Conservation (phyloP, 2,888 invertebrate species). For the Nymphalis c-album region DNA sequence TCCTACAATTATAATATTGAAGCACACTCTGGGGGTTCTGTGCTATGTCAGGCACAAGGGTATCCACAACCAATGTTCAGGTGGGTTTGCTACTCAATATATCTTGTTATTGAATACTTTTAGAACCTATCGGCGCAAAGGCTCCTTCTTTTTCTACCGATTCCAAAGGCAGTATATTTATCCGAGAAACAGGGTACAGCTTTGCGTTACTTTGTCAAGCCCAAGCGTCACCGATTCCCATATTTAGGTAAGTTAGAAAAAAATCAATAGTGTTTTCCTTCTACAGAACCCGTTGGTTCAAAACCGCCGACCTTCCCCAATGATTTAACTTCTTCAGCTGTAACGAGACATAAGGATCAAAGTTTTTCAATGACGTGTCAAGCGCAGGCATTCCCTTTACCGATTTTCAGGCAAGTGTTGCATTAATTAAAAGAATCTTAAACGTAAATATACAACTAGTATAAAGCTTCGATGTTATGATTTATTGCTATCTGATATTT, state of each 20-base stretch:
- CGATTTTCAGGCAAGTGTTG: conserved; percentile 85
- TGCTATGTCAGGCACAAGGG: conserved; percentile 81
- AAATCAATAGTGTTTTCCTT: conserved; percentile 49
- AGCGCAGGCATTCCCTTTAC: conserved; percentile 86
- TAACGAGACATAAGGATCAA: conserved; percentile 79
- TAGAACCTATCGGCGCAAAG: conserved; percentile 84
- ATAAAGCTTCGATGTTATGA: not conserved
- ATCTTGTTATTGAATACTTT: conserved; percentile 41
- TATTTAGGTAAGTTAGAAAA: conserved; percentile 81
- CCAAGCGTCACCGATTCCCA: conserved; percentile 84
- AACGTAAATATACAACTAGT: not conserved
- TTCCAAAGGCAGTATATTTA: conserved; percentile 84
- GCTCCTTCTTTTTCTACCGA: conserved; percentile 83
- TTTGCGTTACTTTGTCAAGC: conserved; percentile 84
- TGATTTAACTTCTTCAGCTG: conserved; percentile 82
- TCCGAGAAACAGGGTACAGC: conserved; percentile 78
- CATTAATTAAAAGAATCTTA: not conserved
- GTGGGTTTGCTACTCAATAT: conserved; percentile 66
- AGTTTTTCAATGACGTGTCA: conserved; percentile 85
- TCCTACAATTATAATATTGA: conserved; percentile 75
- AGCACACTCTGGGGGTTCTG: conserved; percentile 65
- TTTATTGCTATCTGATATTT: too few relatives aligned
- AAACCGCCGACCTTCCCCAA: conserved; percentile 83
- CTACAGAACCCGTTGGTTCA: conserved; percentile 83
- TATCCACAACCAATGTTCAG: conserved; percentile 85